Evolutionary conservation across 2,888 invertebrate genomes (phyloP), one percentile per base, ranked within the genome.

Genomic region (Eulithis prunata): DNA sequence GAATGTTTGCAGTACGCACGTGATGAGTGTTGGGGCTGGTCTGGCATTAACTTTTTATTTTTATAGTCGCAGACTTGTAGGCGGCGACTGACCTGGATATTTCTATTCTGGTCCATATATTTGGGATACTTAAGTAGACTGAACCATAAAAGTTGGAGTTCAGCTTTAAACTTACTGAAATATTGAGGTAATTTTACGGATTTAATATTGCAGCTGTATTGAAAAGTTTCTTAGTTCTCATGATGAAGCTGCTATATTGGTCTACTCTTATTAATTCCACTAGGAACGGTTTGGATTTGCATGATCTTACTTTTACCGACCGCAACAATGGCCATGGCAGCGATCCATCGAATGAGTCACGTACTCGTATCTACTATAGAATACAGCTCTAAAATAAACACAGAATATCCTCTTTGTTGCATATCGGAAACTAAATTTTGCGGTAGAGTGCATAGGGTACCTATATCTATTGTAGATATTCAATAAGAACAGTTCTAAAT

Each of bases 1-100:
- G 72, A 73, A 76, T 85, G 82, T 88, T 88, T 86, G 81, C 82
- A 75, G 76, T 77, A 79, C 75, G 77, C 75, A 80, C 85, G 79
- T 81, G 83, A 82, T 70, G 79, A 88, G 87, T 84, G 83, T 83
- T 85, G 78, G 79, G 69, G 73, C 78, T 76, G 78, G 73, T 75
- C 77, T 78, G 78, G 81, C 80, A 81, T 85, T 81, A 81, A 80
- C 79, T 82, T 86, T 85, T 82, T 81, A 78, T 79, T 77, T 81
- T 75, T 78, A 76, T 76, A 70, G 64, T 57, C 36, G 36, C 57
- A 57, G 46, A 32, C 62, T 13, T 14, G 36, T 57, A 46, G 32
- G 53, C 32, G n/a, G 21, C 21, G 45, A 56, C 14, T 51, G 13
- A 52, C 45, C 52, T 51, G 36, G 36, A 52, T 45, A 56, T 45